Conservation (phyloP, 2,797 vertebrate species). For the Orestias chungarensis region DNA sequence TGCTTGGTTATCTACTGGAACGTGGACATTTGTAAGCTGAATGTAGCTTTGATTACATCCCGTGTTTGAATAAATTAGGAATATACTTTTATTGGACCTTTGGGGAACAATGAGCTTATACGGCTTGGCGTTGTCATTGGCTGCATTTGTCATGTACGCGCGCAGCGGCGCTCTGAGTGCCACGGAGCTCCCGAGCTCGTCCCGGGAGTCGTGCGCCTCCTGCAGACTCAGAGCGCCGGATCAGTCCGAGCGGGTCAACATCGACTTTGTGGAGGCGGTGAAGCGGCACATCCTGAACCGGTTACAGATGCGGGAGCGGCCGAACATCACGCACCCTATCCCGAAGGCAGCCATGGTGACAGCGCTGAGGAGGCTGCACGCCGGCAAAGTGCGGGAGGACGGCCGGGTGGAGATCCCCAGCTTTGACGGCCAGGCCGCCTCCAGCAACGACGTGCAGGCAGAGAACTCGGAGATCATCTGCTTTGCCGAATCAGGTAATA, state of each 20-base stretch:
- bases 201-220: constrained; percentile 89
- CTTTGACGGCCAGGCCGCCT: constrained; percentile 90
- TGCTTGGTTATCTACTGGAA: constrained; percentile 46
- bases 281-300: constrained; percentile 95
- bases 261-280: constrained; percentile 94
- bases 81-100: constrained; percentile 12
- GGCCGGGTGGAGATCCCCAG: constrained; percentile 94
- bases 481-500: constrained; percentile 96
- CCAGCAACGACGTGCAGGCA: constrained; percentile 85
- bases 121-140: constrained; percentile 51
- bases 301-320: constrained; percentile 92
- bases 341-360: constrained; percentile 96
- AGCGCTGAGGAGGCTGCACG: constrained; percentile 94
- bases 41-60: constrained; percentile 18
- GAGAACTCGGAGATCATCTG: constrained; percentile 97
- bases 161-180: constrained; percentile 73
- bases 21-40: constrained; percentile 18
- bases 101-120: constrained; percentile 70
- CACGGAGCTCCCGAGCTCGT: constrained; percentile 70
- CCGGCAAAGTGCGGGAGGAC: constrained; percentile 93
- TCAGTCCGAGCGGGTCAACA: constrained; percentile 85
- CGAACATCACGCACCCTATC: constrained; percentile 97
- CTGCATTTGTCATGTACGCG: constrained; percentile 72
- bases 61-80: neutral
- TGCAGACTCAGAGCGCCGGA: constrained; percentile 87